Conservation (phyloP, 2,797 vertebrate species). For the Sciurus carolinensis region DNA sequence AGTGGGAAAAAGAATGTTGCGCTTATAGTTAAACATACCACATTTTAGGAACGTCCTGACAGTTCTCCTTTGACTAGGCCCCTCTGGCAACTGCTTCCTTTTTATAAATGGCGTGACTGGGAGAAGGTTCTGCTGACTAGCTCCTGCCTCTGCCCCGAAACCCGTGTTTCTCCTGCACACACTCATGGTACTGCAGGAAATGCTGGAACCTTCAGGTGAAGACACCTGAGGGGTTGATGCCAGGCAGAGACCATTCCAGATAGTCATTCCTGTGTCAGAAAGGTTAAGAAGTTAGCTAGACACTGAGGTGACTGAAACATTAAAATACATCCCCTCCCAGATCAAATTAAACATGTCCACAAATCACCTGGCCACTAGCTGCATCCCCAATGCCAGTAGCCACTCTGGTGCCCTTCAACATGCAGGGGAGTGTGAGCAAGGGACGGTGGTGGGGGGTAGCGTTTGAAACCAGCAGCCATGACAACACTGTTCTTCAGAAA, state of each 20-base stretch:
- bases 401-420: rapidly evolving
- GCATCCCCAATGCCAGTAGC: not conserved
- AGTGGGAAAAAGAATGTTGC: not conserved
- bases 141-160: not conserved
- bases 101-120: rapidly evolving
- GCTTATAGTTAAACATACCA: not conserved
- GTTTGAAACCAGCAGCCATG: too few relatives aligned
- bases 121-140: not conserved
- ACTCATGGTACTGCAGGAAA: rapidly evolving
- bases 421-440: not conserved
- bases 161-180: rapidly evolving
- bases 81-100: not conserved
- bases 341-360: not conserved
- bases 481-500: not conserved
- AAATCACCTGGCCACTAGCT: not conserved
- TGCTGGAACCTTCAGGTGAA: not conserved
- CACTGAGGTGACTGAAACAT: not conserved
- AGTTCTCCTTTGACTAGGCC: not conserved
- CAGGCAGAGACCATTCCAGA: not conserved
- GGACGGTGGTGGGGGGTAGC: too few relatives aligned
- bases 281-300: not conserved
- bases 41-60: not conserved
- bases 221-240: rapidly evolving
- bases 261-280: not conserved
- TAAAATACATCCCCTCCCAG: not conserved